phyloP scores from a whole-genome alignment of 2,797 vertebrate species.

The Strix occidentalis region DNA sequence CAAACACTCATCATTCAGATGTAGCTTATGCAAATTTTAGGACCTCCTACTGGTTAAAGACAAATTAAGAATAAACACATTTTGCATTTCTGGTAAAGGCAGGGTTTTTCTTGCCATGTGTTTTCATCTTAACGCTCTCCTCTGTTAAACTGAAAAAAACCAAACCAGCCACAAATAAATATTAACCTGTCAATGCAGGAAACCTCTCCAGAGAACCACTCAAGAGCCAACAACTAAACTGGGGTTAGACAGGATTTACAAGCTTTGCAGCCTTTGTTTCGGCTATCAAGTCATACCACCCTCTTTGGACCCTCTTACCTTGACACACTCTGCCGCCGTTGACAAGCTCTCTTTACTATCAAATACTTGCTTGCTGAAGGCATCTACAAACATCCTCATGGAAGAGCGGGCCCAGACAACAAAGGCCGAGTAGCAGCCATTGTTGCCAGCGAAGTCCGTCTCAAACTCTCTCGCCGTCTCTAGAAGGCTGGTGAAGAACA shows the following conservation, averaged over 20 bases:
- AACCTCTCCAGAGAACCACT: not conserved
- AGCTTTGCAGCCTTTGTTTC: not conserved
- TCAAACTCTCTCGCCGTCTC: constrained; percentile 96
- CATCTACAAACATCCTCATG: constrained; percentile 94
- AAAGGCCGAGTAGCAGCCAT: constrained; percentile 95
- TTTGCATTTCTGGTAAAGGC: not conserved
- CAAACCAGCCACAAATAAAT: not conserved
- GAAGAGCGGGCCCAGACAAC: constrained; percentile 94
- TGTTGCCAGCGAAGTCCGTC: constrained; percentile 92
- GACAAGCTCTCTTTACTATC: constrained; percentile 98
- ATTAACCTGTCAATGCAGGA: not conserved
- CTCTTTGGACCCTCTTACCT: constrained; percentile 59
- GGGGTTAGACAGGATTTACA: not conserved
- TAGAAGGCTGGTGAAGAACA: constrained; percentile 96
- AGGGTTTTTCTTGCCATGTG: not conserved
- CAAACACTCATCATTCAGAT: not conserved
- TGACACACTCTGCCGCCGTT: constrained; percentile 93
- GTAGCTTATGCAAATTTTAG: not conserved
- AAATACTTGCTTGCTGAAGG: constrained; percentile 98
- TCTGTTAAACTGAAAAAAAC: not conserved
- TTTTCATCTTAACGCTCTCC: not conserved
- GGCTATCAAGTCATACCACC: not conserved
- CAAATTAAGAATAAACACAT: not conserved
- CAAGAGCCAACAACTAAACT: not conserved
- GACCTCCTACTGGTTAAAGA: not conserved